Evolutionary conservation across 2,113 vertebrate genomes (phyloP).

Genomic region (Zosterops japonicus): DNA sequence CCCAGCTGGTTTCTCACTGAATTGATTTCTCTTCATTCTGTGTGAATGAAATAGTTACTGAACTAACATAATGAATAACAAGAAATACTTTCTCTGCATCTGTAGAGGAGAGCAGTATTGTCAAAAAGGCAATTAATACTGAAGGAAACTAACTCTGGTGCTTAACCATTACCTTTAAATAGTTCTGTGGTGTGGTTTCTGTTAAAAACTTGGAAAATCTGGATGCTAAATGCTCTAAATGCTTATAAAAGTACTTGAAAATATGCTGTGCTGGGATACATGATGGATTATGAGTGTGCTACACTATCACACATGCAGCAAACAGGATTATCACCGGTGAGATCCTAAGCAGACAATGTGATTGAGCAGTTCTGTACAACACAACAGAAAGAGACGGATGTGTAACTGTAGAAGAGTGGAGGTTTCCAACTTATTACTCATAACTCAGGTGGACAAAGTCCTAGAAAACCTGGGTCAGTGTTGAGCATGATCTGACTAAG

Average conservation of each 20-base stretch:
- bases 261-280: not conserved
- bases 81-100: constrained; percentile 5
- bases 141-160: not conserved
- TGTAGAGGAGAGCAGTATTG: not conserved
- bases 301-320: not conserved
- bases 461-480: not conserved
- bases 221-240: not conserved
- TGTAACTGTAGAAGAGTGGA: not conserved
- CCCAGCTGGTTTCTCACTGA: constrained; percentile 14
- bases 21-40: not conserved
- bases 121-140: not conserved
- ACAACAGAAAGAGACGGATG: not conserved
- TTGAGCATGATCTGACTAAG: not conserved
- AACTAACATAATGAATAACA: not conserved
- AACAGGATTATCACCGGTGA: not conserved
- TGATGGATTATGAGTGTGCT: not conserved
- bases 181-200: not conserved
- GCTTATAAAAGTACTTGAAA: not conserved
- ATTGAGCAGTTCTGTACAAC: not conserved
- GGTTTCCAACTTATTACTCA: not conserved
- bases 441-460: not conserved
- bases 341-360: not conserved
- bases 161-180: not conserved
- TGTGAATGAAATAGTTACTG: constrained; percentile 35
- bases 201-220: not conserved